Percentiles rank a stretch among this genome's conserved stretches.
These are phyloP conservation scores for Nannospalax galili DNA, from an alignment of 2,113 vertebrate species.

Conservation along the genomic window DNA sequence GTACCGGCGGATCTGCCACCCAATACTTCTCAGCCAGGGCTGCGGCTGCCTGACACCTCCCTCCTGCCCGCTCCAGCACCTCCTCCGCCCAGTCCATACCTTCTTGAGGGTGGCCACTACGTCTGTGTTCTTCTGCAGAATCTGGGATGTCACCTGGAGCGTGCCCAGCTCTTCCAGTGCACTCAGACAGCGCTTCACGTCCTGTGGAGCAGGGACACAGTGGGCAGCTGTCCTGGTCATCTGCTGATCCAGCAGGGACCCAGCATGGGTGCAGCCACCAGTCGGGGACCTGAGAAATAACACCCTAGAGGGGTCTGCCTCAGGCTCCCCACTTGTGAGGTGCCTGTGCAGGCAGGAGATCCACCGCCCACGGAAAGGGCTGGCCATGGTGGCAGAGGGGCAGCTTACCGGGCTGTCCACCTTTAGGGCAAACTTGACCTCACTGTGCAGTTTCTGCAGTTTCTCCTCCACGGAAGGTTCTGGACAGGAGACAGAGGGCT, in stretches of 20 bases:
- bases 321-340: background rate
- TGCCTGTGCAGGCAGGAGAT: background rate
- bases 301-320: background rate
- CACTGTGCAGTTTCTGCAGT: conserved; percentile 97
- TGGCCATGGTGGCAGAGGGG: background rate
- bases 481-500: conserved; percentile 67
- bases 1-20: conserved; percentile 94
- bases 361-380: too few species aligned
- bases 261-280: too few species aligned
- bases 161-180: conserved; percentile 93
- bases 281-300: too few species aligned
- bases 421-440: conserved; percentile 97
- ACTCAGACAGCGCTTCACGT: conserved; percentile 94
- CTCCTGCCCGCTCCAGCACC: background rate
- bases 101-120: conserved; percentile 98
- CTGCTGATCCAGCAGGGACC: too few species aligned
- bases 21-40: background rate
- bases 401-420: conserved; percentile 96
- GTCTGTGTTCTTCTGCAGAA: conserved; percentile 97
- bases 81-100: conserved; percentile 78
- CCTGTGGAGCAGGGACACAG: conserved; percentile 83
- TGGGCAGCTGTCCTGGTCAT: background rate
- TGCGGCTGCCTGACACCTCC: fast-evolving
- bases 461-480: conserved; percentile 95
- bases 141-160: conserved; percentile 96